Evolutionary conservation across 1,140 invertebrate species (phyloP), one percentile per base, ranked within the genome.

Genomic region (Philotrypesis tridentata): DNA sequence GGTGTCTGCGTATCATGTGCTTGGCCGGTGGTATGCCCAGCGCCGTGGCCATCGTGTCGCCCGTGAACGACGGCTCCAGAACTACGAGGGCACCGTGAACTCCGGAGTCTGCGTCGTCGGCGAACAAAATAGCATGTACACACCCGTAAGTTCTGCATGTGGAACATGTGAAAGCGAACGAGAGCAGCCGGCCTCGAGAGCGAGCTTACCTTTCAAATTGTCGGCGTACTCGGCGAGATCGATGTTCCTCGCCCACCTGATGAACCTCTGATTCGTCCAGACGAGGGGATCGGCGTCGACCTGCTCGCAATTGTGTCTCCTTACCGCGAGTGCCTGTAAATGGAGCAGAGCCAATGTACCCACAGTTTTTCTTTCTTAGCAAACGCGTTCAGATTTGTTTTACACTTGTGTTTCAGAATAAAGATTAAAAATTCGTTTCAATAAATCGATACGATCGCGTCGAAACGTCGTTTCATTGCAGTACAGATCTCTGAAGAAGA

Each of bases 191-290:
- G n/a, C 14, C 27, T 63, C 23, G 61, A 31, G 1, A 3, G 33
- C 9, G 7, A 21, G 9, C 37, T 75, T 91, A 97, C 96, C 96
- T 95, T 97, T 97, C n/a, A 98, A 92, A 90, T 98, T 98, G 82
- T 98, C 96, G 83, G 97, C 96, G 89, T 98, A 99, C 93, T 99
- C 97, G 68, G 95, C 95, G 85, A 99, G 93, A 92, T 99, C 97
- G 88, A 99, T 98, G 89, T 96, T 96, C 85, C 96, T 94, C 27
- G 97, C 96, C 97, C 97, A 99, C 87, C 96, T 94, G 82, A 98
- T 96, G 88, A 98, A 97, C 87, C 97, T 94, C 87, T 97, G 95
- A 93, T 98, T 98, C 82, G 97, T 98, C 97, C 97, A 99, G 27
- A 98, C 97, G 75, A 99, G 92, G 60, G 97, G 97, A 93, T 99